Base-by-base conservation (phyloP, 1,140 invertebrate genomes). In the Rhynchophorus ferrugineus region DNA sequence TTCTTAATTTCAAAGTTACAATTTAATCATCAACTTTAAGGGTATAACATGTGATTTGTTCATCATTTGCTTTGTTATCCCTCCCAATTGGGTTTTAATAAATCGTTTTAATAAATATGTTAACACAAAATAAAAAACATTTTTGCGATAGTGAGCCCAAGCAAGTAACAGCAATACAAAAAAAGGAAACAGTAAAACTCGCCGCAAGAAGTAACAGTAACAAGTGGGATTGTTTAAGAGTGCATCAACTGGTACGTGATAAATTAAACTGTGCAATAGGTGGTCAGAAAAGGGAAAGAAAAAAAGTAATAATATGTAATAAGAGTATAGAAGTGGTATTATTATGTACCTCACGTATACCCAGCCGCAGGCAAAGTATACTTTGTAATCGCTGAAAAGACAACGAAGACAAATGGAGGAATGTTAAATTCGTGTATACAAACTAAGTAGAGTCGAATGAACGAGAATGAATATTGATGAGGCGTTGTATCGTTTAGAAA, bases 301-400 rank as follows among this genome's bases (percentile, higher is more conserved):
- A 35, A 53, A 36, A 49, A 56, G 42, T 48, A 53, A 44, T 24
- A 49, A 44, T 43, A 44, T 24, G 20, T 29, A 44, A 44, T 44
- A 44, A 33, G 20, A 20, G 45, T 47, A 24, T 44, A 50, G 33
- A 46, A 46, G 21, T 56, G 37, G 37, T 54, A 44, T 46, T 41
- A 59, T 50, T 29, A 54, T 52, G 49, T 84, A 84, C 81, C 81
- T 84, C 76, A 82, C 75, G 77, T 82, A 83, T 69, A 84, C 81
- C 81, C 81, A 85, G 77, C 81, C 82, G 76, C 80, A 84, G 75
- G 79, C 80, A 83, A 84, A 84, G 79, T 82, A 83, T 78, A 83
- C 76, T 78, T 78, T 78, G 75, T 78, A 80, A 75, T 78, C 79
- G 76, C 80, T 82, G 80, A 79, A 82, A 79, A 59, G 57, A 59